Evolutionary conservation across 2,888 invertebrate species (phyloP).

Genomic region (Salticus scenicus): DNA sequence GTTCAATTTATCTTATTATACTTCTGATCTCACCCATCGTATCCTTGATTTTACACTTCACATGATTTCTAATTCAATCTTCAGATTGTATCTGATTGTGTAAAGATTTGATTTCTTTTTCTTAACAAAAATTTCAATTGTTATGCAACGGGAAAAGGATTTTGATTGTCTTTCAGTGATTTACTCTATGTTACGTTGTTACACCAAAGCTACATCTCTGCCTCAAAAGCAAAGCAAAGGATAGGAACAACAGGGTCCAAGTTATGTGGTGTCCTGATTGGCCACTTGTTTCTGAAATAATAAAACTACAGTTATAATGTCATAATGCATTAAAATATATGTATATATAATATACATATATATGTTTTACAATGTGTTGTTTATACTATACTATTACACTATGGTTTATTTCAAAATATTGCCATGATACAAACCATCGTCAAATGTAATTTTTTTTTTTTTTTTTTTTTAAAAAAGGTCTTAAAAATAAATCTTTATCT

Average conservation of each 20-base stretch:
- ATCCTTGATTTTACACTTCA: constrained; percentile 4
- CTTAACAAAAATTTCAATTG: constrained; percentile 29
- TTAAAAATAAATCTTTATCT: too few relatives aligned
- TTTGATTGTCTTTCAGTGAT: constrained; percentile 46
- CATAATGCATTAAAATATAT: neutral
- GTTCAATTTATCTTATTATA: constrained; percentile 31
- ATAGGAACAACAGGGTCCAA: constrained; percentile 52
- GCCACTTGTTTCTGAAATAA: constrained; percentile 46
- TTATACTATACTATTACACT: too few relatives aligned
- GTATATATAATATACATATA: neutral
- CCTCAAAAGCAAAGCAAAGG: constrained; percentile 42
- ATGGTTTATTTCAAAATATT: too few relatives aligned
- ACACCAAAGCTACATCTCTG: constrained; percentile 32
- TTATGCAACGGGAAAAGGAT: neutral
- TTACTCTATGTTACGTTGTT: constrained; percentile 26
- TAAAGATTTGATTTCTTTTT: neutral
- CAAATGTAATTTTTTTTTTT: too few relatives aligned
- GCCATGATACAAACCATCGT: too few relatives aligned
- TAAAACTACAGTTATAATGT: neutral
- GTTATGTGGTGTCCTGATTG: constrained; percentile 28
- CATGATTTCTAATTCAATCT: neutral
- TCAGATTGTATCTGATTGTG: neutral
- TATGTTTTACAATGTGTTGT: too few relatives aligned
- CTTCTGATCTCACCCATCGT: constrained; percentile 23
- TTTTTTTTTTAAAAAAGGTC: too few relatives aligned